A percentile compares a stretch with the other conserved stretches of the same genome.
phyloP scores from a whole-genome alignment of 2,113 vertebrate genomes.

The Irena cyanogastra region DNA sequence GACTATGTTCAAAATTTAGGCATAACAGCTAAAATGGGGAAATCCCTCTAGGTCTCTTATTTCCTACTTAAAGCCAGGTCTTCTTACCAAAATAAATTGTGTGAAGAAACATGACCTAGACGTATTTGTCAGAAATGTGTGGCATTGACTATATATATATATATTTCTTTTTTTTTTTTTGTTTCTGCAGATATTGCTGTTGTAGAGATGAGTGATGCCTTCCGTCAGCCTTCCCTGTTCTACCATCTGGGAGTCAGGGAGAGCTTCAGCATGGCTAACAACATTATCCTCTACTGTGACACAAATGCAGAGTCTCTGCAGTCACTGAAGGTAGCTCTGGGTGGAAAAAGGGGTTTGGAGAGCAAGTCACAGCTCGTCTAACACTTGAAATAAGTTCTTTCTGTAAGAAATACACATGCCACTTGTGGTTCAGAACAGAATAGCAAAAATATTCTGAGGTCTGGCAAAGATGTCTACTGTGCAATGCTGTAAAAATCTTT shows the following conservation, averaged over 20 bases:
- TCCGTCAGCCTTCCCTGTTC: conserved; percentile 96
- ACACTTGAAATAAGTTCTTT: neutral
- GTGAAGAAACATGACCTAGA: neutral
- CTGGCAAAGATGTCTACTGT: neutral
- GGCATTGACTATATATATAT: neutral
- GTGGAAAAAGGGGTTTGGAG: neutral
- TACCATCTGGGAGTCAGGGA: conserved; percentile 96
- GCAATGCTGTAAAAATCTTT: neutral
- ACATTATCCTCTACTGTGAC: conserved; percentile 97
- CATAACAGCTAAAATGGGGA: neutral
- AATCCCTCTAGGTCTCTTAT: conserved; percentile 14
- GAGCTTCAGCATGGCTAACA: conserved; percentile 99
- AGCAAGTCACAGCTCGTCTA: neutral
- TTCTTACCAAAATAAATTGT: neutral
- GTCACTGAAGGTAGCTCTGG: conserved; percentile 86
- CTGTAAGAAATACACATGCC: neutral
- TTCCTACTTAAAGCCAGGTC: neutral
- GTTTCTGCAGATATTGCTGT: conserved; percentile 87
- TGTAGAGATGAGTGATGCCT: conserved; percentile 97
- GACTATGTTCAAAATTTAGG: neutral
- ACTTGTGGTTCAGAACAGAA: neutral
- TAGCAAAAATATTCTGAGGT: neutral
- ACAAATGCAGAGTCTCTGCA: conserved; percentile 89
- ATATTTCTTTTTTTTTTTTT: neutral
- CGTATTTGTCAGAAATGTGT: neutral